Evolutionary conservation across 1,140 invertebrate species (phyloP), one percentile per base, ranked within the genome.

Genomic region (Dryas iulia): DNA sequence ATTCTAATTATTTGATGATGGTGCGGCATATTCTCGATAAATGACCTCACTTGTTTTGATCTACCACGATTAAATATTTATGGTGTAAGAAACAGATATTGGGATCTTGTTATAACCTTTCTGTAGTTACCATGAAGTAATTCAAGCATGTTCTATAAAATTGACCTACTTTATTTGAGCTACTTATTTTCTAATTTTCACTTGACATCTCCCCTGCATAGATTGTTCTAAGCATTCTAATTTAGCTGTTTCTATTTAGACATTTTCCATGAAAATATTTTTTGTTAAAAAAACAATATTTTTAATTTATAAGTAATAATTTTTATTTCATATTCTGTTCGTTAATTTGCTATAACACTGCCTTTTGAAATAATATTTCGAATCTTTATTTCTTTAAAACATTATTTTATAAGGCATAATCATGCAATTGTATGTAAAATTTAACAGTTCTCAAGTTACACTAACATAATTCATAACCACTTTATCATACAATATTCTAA

Each of bases 31-130:
- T 59, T 72, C 10, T 52, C 18, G 61, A 31, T 30, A 35, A 28
- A 59, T 75, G 76, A 78, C 71, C 76, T 78, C 76, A 75, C 59
- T 66, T 66, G 47, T 68, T 73, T 67, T 72, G 47, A 61, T 71
- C 60, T 67, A 26, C 47, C 59, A 28, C 23, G 54, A 68, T 65
- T 68, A 73, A 59, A 28, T 39, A 71, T 69, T 58, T 59, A 62
- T 47, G 5, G 30, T 60, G 39, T 70, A 30, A 63, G 24, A 66
- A 66, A 59, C 26, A 33, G 39, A 23, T 24, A 39, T n/a, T 60
- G n/a, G 59, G 25, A 10, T 53, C n/a, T n/a, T 39, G 35, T 47
- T 63, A 33, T 54, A 56, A 56, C n/a, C 30, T 60, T 47, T 56
- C 53, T 25, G n/a, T 25, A 12, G 53, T 26, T 25, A 56, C 0